Percentiles rank a stretch among this genome's conserved stretches.
These are phyloP conservation scores for Heteromormyrus szaboi DNA, from an alignment of 2,797 vertebrate species.

Conservation along the genomic window DNA sequence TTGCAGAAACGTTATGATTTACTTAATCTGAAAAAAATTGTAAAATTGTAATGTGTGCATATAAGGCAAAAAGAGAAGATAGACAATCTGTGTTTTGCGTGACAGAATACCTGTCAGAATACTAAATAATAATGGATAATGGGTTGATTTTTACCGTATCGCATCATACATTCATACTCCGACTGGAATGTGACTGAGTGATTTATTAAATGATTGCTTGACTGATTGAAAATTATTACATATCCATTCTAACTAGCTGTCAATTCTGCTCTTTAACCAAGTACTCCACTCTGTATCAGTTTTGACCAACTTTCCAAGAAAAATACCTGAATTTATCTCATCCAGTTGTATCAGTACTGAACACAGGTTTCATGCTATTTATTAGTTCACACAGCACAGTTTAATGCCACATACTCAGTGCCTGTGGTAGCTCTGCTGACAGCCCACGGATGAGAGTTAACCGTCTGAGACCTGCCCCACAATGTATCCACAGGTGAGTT, in stretches of 20 bases:
- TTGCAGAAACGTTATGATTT: neutral
- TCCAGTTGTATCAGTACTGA: neutral
- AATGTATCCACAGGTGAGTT: neutral
- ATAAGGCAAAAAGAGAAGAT: neutral
- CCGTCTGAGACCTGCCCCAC: neutral
- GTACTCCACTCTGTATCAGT: neutral
- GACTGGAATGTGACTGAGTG: neutral
- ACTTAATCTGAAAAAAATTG: neutral
- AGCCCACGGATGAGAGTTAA: neutral
- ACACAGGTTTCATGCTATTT: neutral
- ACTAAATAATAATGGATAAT: neutral
- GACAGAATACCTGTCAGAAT: neutral
- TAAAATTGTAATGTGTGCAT: neutral
- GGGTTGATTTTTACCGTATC: neutral
- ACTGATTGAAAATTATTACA: neutral
- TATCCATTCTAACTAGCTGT: neutral
- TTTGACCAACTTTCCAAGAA: neutral
- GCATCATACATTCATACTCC: neutral
- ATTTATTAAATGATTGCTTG: neutral
- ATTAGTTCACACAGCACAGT: neutral
- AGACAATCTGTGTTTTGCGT: neutral
- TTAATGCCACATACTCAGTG: neutral
- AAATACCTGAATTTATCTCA: neutral
- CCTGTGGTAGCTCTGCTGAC: neutral
- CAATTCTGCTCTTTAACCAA: neutral